A percentile compares a stretch with the other conserved stretches of the same genome.
Evolutionary conservation across 2,888 invertebrate genomes (phyloP).

Genomic region (Eupithecia insigniata): DNA sequence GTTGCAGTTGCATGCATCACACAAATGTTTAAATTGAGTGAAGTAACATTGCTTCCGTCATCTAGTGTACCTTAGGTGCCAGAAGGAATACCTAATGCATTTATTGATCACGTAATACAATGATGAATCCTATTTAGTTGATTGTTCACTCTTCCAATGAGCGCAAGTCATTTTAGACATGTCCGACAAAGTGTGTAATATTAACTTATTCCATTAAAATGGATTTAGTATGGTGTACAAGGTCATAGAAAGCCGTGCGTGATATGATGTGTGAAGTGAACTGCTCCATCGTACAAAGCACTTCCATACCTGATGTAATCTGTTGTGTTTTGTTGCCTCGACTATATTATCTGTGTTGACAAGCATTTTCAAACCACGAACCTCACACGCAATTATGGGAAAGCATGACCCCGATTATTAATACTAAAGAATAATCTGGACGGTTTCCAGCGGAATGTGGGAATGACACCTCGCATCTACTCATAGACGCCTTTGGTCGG

Average conservation of each 20-base stretch:
- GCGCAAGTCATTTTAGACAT: slow-evolving; percentile 19
- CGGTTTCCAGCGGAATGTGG: slow-evolving; percentile 71
- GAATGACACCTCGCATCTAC: slow-evolving; percentile 58
- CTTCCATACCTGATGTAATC: slow-evolving; percentile 28
- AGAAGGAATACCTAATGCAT: slow-evolving; percentile 33
- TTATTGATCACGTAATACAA: slow-evolving; percentile 26
- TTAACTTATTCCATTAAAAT: slow-evolving; percentile 1
- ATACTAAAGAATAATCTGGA: slow-evolving; percentile 69
- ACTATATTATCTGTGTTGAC: slow-evolving; percentile 9
- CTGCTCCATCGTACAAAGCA: slow-evolving; percentile 16
- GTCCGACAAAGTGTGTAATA: slow-evolving; percentile 2
- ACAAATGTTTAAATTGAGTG: slow-evolving; percentile 15
- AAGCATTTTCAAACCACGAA: slow-evolving; percentile 21
- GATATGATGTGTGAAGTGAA: slow-evolving; percentile 20
- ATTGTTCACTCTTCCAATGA: slow-evolving; percentile 30
- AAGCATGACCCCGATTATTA: slow-evolving; percentile 40
- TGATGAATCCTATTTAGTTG: slow-evolving; percentile 26
- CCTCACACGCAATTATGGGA: slow-evolving; percentile 44
- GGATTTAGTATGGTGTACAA: slow-evolving; percentile 4
- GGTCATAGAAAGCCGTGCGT: slow-evolving; percentile 7
- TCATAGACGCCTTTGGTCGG: slow-evolving; percentile 59
- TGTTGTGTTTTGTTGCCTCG: slow-evolving; percentile 11
- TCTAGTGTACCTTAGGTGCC: slow-evolving; percentile 28
- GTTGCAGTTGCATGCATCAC: slow-evolving; percentile 8
- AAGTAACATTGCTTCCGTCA: slow-evolving; percentile 29